phyloP scores from a whole-genome alignment of 1,140 invertebrate genomes.

The Platyura marginata region DNA sequence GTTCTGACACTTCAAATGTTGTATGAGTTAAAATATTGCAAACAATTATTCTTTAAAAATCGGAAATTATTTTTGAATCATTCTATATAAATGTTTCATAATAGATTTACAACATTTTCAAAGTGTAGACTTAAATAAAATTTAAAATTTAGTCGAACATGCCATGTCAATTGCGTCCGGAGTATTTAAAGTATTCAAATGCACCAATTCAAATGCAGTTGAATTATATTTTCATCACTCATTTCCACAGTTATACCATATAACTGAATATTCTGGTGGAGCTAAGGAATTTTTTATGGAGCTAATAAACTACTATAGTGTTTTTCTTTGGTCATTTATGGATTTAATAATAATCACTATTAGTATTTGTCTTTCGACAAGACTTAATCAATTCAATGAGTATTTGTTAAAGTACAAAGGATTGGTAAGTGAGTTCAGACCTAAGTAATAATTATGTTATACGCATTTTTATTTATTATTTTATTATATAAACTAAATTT shows the following conservation, averaged over 20 bases:
- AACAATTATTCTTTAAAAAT: no score
- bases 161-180: neutral
- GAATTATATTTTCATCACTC: neutral
- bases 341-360: neutral
- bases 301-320: neutral
- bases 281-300: neutral
- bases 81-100: no score
- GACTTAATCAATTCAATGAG: neutral
- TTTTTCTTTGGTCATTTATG: neutral
- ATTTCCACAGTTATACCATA: neutral
- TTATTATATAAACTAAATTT: no score
- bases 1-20: no score
- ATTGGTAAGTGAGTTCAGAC: no score
- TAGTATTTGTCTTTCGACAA: neutral
- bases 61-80: no score
- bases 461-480: no score
- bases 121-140: no score
- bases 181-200: neutral
- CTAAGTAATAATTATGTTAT: no score
- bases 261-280: neutral
- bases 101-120: no score
- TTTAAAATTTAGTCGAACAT: neutral
- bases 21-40: no score
- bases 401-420: neutral
- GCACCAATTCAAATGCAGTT: neutral